These are phyloP conservation scores for Vespertilio murinus DNA, from an alignment of 2,797 vertebrate genomes.

Conservation along the genomic window DNA sequence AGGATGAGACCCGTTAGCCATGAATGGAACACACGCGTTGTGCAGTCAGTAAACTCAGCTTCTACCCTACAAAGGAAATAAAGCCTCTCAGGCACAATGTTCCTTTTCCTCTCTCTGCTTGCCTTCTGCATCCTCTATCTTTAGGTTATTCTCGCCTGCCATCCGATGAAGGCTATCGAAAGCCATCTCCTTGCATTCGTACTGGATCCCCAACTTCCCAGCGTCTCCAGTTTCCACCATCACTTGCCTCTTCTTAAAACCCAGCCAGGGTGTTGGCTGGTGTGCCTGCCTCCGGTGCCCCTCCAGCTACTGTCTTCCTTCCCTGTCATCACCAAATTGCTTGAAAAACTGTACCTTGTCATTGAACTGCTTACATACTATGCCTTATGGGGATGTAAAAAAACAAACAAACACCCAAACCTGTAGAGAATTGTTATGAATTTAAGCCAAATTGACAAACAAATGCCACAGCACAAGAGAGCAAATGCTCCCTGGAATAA, in stretches of 20 bases:
- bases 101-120: background rate
- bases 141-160: too few species aligned
- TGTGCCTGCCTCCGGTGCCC: rapidly evolving
- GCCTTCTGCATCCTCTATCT: background rate
- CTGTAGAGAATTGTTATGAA: background rate
- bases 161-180: rapidly evolving
- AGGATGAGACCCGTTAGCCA: background rate
- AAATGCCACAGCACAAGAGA: background rate
- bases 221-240: too few species aligned
- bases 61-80: background rate
- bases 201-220: rapidly evolving
- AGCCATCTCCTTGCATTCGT: too few species aligned
- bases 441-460: background rate
- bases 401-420: background rate
- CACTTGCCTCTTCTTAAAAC: background rate
- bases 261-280: rapidly evolving
- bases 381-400: background rate
- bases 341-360: background rate
- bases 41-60: background rate
- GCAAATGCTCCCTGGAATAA: background rate
- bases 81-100: too few species aligned
- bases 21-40: rapidly evolving
- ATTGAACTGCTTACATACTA: background rate
- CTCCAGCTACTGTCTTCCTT: too few species aligned
- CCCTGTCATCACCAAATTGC: background rate